Base-by-base conservation (phyloP, 1,140 invertebrate genomes). In the Daktulosphaira vitifoliae region DNA sequence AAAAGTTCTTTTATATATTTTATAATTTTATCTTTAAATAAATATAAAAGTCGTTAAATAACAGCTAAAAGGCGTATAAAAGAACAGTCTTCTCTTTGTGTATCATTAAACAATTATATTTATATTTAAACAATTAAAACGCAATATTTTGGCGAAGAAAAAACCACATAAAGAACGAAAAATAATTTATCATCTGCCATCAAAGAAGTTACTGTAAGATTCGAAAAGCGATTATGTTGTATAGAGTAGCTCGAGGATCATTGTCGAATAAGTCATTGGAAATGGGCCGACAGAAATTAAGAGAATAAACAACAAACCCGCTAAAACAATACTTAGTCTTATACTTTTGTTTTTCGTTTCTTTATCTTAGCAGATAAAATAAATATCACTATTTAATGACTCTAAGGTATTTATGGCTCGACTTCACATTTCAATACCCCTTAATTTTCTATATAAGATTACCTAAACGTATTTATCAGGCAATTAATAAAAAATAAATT, bases 51-150 rank as follows among this genome's bases (percentile, higher is more conserved):
- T 62, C 56, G 56, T 62, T 48, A 48, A 62, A 62, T 48, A 62
- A 62, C 56, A 48, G 56, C 56, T 33, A 48, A 62, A 62, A 62
- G 56, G 56, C 56, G 56, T 62, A 33, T 25, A 62, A 62, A 62
- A 62, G 25, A 48, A 33, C 15, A 33, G 29, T 33, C 29, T 33
- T 54, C 20, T 9, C 8, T 33, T 33, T 33, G 29, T 33, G 39
- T 44, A 11, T 11, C 15, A 44, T 16, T 48, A 48, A 4, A 44
- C 15, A 9, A 26, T n/a, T 51, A 51, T 29, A 51, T 51, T 26
- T 33, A 16, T 51, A 16, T 15, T 7, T 26, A 18, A 22, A 48
- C 20, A 25, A 48, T 46, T 44, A 44, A 44, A 44, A 44, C n/a
- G 39, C 39, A 16, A 44, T 44, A n/a, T n/a, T 44, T 44, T 15